These are phyloP conservation scores for Triplophysa yarkandensis DNA, from an alignment of 2,797 vertebrate genomes.

Conservation along the genomic window DNA sequence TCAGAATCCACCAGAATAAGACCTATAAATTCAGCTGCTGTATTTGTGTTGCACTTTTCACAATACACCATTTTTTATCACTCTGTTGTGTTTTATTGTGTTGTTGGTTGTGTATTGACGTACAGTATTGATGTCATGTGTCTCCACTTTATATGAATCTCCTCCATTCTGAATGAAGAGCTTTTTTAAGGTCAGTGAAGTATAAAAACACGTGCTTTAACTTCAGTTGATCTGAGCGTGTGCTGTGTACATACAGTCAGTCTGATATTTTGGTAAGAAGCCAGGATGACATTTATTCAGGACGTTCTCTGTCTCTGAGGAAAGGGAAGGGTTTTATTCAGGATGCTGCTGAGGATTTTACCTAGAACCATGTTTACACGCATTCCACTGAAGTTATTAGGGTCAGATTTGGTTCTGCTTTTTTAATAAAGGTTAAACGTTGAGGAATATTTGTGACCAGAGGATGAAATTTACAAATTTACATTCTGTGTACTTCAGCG, in stretches of 20 bases:
- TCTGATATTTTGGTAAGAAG: background rate
- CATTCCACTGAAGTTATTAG: background rate
- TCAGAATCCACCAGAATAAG: background rate
- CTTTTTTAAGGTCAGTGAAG: background rate
- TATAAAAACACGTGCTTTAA: background rate
- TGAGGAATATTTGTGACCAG: background rate
- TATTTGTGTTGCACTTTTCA: background rate
- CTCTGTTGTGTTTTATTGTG: background rate
- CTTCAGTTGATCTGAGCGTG: background rate
- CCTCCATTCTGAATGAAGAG: background rate
- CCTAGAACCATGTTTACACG: background rate
- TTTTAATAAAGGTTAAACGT: background rate
- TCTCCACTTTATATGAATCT: background rate
- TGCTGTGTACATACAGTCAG: background rate
- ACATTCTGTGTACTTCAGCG: background rate
- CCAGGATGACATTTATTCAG: constrained; percentile 4
- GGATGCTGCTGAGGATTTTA: background rate
- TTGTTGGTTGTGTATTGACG: background rate
- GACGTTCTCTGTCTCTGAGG: background rate
- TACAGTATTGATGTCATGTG: background rate
- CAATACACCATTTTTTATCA: background rate
- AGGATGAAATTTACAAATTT: background rate
- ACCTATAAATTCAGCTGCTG: background rate
- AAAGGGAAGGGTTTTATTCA: constrained; percentile 1
- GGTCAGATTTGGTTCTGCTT: background rate